A percentile compares a stretch with the other conserved stretches of the same genome.
Conservation (phyloP, 2,113 vertebrate species). For the Oreochromis aureus region DNA sequence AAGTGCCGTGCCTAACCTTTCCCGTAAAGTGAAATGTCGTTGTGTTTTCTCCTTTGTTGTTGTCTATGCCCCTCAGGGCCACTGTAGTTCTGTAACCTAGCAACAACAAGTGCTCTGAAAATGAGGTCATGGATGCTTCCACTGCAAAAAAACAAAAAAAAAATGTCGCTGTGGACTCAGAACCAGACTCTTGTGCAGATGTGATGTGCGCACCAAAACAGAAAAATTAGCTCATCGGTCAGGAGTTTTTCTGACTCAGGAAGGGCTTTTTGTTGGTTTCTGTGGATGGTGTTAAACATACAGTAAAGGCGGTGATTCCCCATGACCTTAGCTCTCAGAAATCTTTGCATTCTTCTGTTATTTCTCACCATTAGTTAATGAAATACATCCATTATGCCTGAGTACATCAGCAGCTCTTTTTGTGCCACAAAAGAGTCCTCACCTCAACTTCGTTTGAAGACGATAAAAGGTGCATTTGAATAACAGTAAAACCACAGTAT, state of each 20-base stretch:
- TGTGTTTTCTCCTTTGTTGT: not conserved
- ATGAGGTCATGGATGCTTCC: not conserved
- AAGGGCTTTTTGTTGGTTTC: not conserved
- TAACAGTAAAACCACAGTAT: not conserved
- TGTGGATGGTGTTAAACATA: not conserved
- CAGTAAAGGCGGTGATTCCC: not conserved
- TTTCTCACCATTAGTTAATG: not conserved
- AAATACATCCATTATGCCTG: fast-evolving
- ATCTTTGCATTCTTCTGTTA: not conserved
- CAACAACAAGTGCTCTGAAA: not conserved
- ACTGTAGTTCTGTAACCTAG: not conserved
- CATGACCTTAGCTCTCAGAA: not conserved
- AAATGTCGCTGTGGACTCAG: not conserved
- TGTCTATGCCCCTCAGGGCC: not conserved
- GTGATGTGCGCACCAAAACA: not conserved
- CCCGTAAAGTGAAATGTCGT: not conserved
- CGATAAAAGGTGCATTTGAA: not conserved
- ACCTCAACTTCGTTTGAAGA: not conserved
- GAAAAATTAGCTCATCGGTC: not conserved
- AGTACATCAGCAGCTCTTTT: not conserved
- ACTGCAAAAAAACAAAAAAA: not conserved
- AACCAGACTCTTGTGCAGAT: not conserved
- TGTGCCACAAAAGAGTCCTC: not conserved
- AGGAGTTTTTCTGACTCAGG: not conserved
- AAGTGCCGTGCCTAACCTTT: not conserved